These are phyloP conservation scores for Hirundo rustica DNA, from an alignment of 2,797 vertebrate genomes.

Conservation along the genomic window DNA sequence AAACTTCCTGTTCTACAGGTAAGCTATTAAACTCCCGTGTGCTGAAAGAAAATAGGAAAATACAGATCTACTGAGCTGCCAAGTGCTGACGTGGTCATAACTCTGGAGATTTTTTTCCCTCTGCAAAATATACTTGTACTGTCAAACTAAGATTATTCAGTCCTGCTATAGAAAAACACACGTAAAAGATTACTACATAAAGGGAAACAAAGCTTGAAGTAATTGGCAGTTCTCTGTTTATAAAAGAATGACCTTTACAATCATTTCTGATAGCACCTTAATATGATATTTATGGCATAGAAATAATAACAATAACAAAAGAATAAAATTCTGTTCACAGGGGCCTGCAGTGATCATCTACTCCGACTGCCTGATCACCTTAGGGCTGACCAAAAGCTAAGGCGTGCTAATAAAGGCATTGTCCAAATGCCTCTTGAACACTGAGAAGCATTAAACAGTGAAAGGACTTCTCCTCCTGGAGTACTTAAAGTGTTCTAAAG, in stretches of 20 bases:
- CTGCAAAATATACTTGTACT: slow-evolving; percentile 14
- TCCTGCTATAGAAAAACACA: background rate
- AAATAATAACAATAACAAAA: background rate
- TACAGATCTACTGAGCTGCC: background rate
- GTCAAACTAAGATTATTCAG: background rate
- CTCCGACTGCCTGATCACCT: background rate
- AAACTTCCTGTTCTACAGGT: slow-evolving; percentile 80
- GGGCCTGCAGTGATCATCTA: background rate
- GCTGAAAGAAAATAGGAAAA: slow-evolving; percentile 44
- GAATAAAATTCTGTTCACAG: background rate
- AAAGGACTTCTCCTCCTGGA: background rate
- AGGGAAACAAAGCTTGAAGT: background rate
- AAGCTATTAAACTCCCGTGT: slow-evolving; percentile 71
- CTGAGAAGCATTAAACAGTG: background rate
- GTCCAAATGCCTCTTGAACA: background rate
- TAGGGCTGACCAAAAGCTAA: background rate
- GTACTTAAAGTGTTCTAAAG: background rate
- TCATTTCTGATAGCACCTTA: background rate
- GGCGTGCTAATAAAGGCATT: background rate
- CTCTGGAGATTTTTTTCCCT: background rate
- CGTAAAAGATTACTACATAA: background rate
- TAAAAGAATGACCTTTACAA: background rate
- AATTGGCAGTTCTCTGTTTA: background rate
- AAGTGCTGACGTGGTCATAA: slow-evolving; percentile 23
- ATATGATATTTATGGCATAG: background rate